Evolutionary conservation across 2,888 invertebrate genomes (phyloP).

Genomic region (Trissolcus brochymenae): DNA sequence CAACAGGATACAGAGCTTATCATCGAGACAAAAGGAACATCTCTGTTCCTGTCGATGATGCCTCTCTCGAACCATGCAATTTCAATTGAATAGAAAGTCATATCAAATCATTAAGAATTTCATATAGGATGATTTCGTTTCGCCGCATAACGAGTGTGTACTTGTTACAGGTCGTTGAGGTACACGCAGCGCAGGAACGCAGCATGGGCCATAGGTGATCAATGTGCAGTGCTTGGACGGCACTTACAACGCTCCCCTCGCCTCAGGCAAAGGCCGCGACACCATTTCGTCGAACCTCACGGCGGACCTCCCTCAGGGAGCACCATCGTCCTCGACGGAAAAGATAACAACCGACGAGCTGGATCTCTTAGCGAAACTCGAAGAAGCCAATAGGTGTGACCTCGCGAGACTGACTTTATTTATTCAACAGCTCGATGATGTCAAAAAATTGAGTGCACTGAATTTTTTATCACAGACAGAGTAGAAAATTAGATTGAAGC

Average conservation of each 20-base stretch:
- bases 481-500: too few relatives aligned
- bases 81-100: conserved; percentile 27
- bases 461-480: too few relatives aligned
- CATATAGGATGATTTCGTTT: background rate
- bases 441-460: too few relatives aligned
- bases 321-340: conserved; percentile 19
- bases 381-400: conserved; percentile 90
- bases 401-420: too few relatives aligned
- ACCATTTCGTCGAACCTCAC: conserved; percentile 41
- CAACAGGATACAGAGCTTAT: conserved; percentile 23
- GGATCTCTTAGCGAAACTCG: conserved; percentile 95
- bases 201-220: conserved; percentile 71
- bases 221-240: conserved; percentile 67
- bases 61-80: conserved; percentile 4
- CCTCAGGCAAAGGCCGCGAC: conserved; percentile 22
- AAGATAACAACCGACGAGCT: conserved; percentile 83
- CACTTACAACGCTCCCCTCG: conserved; percentile 23
- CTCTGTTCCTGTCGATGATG: conserved; percentile 18
- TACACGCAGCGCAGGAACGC: background rate
- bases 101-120: background rate
- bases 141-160: background rate
- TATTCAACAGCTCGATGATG: too few relatives aligned
- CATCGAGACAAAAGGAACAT: conserved; percentile 29
- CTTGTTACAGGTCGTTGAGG: conserved; percentile 10
- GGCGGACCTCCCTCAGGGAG: conserved; percentile 31